phyloP scores from a whole-genome alignment of 1,140 invertebrate species.

The Reticulitermes speratus region DNA sequence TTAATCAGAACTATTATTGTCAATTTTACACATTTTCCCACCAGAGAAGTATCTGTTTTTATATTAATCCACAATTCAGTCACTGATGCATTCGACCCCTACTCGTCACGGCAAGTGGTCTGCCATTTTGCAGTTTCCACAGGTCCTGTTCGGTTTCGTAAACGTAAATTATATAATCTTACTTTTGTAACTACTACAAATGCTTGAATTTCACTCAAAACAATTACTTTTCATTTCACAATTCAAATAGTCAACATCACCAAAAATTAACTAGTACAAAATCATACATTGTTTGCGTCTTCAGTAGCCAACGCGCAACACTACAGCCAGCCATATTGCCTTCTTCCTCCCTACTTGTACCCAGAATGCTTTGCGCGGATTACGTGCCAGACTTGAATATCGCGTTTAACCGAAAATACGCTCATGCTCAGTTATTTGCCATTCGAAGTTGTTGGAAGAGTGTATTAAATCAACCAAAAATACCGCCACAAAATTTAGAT shows the following conservation, averaged over 20 bases:
- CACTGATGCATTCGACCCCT: too few species aligned
- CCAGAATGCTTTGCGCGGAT: slow-evolving; percentile 35
- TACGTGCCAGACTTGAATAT: slow-evolving; percentile 37
- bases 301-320: neutral
- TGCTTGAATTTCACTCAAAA: neutral
- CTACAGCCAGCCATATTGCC: slow-evolving; percentile 34
- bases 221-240: neutral
- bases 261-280: neutral
- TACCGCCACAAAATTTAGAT: neutral
- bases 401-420: slow-evolving; percentile 34
- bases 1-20: neutral
- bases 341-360: slow-evolving; percentile 33
- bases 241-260: neutral
- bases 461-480: neutral
- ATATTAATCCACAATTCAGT: neutral
- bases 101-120: slow-evolving; percentile 31
- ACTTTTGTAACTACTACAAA: neutral
- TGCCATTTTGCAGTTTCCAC: slow-evolving; percentile 32
- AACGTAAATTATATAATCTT: slow-evolving; percentile 5
- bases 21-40: neutral
- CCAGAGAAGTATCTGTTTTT: neutral
- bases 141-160: slow-evolving; percentile 20
- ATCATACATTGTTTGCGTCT: neutral
- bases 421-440: slow-evolving; percentile 23
- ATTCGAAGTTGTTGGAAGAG: neutral